Evolutionary conservation across 2,113 vertebrate genomes (phyloP).

Genomic region (Pterophyllum scalare): DNA sequence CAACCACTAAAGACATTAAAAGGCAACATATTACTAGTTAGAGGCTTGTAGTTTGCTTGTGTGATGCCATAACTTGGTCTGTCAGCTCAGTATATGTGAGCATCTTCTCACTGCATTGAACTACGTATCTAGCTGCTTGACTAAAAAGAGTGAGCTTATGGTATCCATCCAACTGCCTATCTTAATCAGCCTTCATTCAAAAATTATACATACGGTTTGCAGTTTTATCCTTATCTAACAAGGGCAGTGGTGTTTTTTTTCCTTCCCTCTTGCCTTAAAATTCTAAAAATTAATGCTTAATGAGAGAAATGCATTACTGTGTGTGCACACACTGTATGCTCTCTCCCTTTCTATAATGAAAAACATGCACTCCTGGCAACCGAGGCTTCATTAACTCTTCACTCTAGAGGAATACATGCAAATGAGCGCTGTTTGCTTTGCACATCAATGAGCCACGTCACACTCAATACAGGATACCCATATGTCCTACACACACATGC

Average conservation of each 20-base stretch:
- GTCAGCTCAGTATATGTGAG: neutral
- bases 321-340: slow-evolving; percentile 25
- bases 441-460: slow-evolving; percentile 70
- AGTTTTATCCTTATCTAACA: slow-evolving; percentile 33
- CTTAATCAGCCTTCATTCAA: neutral
- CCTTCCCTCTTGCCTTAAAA: neutral
- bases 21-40: neutral
- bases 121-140: neutral
- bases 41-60: slow-evolving; percentile 1
- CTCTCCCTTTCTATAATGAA: slow-evolving; percentile 40
- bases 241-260: slow-evolving; percentile 19
- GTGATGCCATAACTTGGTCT: neutral
- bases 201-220: slow-evolving; percentile 3
- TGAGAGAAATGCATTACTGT: slow-evolving; percentile 40
- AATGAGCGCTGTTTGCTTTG: slow-evolving; percentile 73
- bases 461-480: slow-evolving; percentile 45
- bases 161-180: neutral
- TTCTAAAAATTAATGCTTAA: slow-evolving; percentile 45
- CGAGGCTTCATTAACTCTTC: slow-evolving; percentile 69
- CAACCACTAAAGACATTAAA: slow-evolving; percentile 10
- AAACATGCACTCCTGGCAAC: slow-evolving; percentile 64
- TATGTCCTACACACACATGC: slow-evolving; percentile 24
- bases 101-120: neutral
- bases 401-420: slow-evolving; percentile 70
- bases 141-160: neutral